phyloP scores from a whole-genome alignment of 2,797 vertebrate genomes.

The Acanthis flammea region DNA sequence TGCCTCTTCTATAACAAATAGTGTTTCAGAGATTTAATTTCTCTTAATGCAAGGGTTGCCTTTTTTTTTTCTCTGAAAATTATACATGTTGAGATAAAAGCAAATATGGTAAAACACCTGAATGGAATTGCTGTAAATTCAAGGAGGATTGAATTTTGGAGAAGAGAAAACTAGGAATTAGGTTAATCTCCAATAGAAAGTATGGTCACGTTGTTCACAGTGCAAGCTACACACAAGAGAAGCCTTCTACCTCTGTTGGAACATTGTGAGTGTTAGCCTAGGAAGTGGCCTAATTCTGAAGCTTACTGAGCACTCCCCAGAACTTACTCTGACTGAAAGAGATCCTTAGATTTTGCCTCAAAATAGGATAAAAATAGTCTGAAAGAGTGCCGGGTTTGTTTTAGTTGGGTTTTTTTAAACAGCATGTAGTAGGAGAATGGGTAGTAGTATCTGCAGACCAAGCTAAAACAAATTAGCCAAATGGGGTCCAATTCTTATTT shows the following conservation, averaged over 20 bases:
- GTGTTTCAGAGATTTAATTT: not conserved
- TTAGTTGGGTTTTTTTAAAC: not conserved
- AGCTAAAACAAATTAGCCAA: not conserved
- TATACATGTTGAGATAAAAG: not conserved
- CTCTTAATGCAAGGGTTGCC: not conserved
- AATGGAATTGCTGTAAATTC: not conserved
- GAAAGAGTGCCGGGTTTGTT: not conserved
- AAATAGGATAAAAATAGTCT: not conserved
- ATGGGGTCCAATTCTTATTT: not conserved
- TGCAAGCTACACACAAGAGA: not conserved
- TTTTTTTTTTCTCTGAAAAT: not conserved
- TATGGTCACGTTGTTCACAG: not conserved
- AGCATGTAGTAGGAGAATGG: not conserved
- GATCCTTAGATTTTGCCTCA: not conserved
- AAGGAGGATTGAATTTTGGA: not conserved
- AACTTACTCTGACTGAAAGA: not conserved
- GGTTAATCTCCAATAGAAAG: not conserved
- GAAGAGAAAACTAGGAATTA: not conserved
- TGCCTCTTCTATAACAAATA: not conserved
- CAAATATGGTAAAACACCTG: not conserved
- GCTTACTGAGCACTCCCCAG: not conserved
- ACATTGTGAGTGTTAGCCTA: not conserved
- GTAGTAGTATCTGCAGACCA: not conserved
- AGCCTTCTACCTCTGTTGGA: not conserved
- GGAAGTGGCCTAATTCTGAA: not conserved